Conservation (phyloP, 2,113 vertebrate genomes). For the Oncorhynchus nerka region DNA sequence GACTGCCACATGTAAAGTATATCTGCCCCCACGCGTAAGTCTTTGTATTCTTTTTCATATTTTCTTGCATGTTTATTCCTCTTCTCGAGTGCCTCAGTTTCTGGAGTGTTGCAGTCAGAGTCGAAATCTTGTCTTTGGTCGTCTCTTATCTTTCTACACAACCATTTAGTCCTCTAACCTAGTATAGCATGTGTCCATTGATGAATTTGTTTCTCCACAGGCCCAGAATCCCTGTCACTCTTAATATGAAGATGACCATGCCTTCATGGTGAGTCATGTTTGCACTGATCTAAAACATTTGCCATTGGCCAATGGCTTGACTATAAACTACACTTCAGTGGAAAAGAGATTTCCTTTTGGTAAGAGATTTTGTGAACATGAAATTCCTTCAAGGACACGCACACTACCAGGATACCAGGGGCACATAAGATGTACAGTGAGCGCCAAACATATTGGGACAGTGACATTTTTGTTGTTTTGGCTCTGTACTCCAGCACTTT, state of each 20-base stretch:
- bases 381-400: neutral
- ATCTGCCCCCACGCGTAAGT: slow-evolving; percentile 98
- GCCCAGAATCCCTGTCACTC: slow-evolving; percentile 90
- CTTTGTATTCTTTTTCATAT: neutral
- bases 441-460: too few species aligned
- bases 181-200: neutral
- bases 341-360: neutral
- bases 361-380: neutral
- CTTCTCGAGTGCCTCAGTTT: neutral
- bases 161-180: neutral
- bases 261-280: slow-evolving; percentile 89
- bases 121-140: neutral
- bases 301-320: neutral
- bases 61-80: neutral
- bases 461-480: neutral
- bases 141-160: slow-evolving; percentile 1
- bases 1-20: slow-evolving; percentile 91
- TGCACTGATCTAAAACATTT: neutral
- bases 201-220: slow-evolving; percentile 60
- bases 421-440: too few species aligned
- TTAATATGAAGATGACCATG: slow-evolving; percentile 93
- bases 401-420: too few species aligned
- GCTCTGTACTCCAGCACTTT: too few species aligned
- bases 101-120: neutral
- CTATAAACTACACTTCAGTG: neutral